Evolutionary conservation across 2,113 vertebrate genomes (phyloP).

Genomic region (Rattus norvegicus): DNA sequence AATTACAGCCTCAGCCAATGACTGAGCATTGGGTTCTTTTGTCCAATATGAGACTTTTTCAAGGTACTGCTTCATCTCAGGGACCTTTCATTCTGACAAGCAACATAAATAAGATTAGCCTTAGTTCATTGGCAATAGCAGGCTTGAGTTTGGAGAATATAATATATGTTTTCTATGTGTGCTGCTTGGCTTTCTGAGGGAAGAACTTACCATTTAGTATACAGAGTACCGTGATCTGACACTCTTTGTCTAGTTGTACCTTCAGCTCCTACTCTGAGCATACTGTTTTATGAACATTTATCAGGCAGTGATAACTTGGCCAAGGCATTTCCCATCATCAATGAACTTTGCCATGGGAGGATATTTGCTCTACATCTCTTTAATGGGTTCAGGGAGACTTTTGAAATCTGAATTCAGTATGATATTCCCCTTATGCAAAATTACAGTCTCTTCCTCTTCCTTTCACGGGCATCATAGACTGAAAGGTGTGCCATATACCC

Average conservation of each 20-base stretch:
- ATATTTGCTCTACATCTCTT: neutral
- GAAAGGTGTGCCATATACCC: neutral
- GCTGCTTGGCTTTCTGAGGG: neutral
- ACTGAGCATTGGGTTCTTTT: neutral
- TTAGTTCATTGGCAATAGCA: neutral
- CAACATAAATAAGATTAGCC: neutral
- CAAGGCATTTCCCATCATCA: neutral
- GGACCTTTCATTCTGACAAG: neutral
- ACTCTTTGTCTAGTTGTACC: neutral
- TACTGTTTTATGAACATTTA: neutral
- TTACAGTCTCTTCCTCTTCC: neutral
- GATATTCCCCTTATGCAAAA: neutral
- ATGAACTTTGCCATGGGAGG: neutral
- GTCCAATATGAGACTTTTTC: neutral
- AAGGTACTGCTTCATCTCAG: neutral
- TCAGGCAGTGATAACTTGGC: neutral
- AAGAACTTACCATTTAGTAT: neutral
- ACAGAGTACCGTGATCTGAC: neutral
- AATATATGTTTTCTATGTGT: neutral
- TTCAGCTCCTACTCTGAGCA: neutral
- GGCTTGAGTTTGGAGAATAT: neutral
- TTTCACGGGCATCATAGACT: neutral
- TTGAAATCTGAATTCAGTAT: slow-evolving; percentile 18
- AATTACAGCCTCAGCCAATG: neutral
- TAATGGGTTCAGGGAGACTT: neutral